Evolutionary conservation across 1,140 invertebrate species (phyloP).

Genomic region (Bombus superbus): DNA sequence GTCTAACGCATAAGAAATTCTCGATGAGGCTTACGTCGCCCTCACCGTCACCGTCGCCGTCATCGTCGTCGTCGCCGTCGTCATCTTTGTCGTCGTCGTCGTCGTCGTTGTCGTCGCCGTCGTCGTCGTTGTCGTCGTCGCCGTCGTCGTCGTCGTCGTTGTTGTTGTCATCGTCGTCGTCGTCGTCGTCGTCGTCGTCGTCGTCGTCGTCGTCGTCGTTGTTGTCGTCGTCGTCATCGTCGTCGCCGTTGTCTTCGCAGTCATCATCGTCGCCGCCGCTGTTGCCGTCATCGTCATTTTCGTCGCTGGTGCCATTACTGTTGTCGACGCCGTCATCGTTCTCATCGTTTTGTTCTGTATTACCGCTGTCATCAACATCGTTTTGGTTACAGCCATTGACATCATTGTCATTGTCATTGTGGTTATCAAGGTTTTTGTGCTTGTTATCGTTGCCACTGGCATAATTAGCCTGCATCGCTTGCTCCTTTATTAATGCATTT

Average conservation of each 20-base stretch:
- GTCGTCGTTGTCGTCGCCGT: not conserved
- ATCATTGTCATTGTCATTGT: not conserved
- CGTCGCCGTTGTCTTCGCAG: conserved; percentile 3
- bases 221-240: conserved; percentile 16
- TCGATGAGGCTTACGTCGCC: conserved; percentile 62
- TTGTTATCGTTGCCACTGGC: conserved; percentile 36
- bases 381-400: conserved; percentile 10
- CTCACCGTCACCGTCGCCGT: conserved; percentile 38
- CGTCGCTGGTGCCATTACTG: conserved; percentile 5
- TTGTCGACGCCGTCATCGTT: not conserved
- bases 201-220: not conserved
- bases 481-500: not conserved
- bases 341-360: conserved; percentile 11
- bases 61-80: conserved; percentile 18
- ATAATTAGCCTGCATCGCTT: conserved; percentile 14
- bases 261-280: not conserved
- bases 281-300: not conserved
- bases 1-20: conserved; percentile 49
- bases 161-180: not conserved
- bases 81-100: not conserved
- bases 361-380: conserved; percentile 13
- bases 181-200: not conserved
- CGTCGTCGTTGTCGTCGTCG: not conserved
- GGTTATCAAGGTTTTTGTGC: conserved; percentile 35
- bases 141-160: not conserved